Percentiles rank a stretch among this genome's conserved stretches.
phyloP scores from a whole-genome alignment of 37 sponge, comb jelly and placozoan genomes.

The Mnemiopsis leidyi region DNA sequence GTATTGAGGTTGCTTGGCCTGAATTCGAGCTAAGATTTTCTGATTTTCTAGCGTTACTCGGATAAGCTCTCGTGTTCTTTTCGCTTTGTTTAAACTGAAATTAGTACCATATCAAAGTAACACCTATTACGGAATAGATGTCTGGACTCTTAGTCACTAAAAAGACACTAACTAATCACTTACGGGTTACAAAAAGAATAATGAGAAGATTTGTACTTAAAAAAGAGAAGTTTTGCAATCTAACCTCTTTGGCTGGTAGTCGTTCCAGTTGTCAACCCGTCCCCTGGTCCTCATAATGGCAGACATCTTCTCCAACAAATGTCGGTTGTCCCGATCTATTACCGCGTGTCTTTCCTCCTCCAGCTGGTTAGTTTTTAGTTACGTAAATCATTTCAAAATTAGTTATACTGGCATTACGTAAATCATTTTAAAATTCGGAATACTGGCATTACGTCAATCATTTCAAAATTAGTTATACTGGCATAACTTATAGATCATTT shows the following conservation, averaged over 20 bases:
- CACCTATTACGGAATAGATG: too few species aligned
- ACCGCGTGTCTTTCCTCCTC: slow-evolving; percentile 67
- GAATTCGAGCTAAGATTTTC: slow-evolving; percentile 53
- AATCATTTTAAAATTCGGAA: too few species aligned
- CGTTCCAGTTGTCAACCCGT: slow-evolving; percentile 67
- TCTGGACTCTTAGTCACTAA: too few species aligned
- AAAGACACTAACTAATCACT: too few species aligned
- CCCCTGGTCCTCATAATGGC: slow-evolving; percentile 68
- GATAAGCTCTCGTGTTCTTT: slow-evolving; percentile 58
- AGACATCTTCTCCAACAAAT: slow-evolving; percentile 68
- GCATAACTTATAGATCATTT: too few species aligned
- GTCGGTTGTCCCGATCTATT: slow-evolving; percentile 67
- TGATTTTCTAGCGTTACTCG: slow-evolving; percentile 67
- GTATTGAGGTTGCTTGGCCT: slow-evolving; percentile 60
- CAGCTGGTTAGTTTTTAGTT: slow-evolving; percentile 23
- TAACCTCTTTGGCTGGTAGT: slow-evolving; percentile 68
- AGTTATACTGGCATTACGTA: too few species aligned
- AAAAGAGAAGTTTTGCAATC: neutral
- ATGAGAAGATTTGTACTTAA: neutral
- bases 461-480: too few species aligned
- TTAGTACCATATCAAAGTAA: too few species aligned
- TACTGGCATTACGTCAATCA: too few species aligned
- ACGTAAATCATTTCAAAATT: too few species aligned
- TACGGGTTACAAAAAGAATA: neutral
- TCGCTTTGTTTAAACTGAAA: slow-evolving; percentile 66